Conservation (phyloP, 2,113 vertebrate species). For the Alosa alosa region DNA sequence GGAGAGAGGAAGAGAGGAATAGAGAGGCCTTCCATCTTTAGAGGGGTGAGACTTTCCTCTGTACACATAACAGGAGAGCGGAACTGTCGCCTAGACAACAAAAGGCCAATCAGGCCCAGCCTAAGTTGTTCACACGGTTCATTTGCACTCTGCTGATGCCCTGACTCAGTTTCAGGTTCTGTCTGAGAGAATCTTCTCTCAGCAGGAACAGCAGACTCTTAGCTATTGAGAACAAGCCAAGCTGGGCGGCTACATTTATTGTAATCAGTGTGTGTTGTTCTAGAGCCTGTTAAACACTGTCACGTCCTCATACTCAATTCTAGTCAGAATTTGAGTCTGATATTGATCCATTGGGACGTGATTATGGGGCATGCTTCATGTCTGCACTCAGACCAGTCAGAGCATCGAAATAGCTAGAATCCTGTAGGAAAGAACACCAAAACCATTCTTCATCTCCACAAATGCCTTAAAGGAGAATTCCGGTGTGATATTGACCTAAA, state of each 20-base stretch:
- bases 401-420: too few relatives aligned
- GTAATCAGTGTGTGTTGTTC: constrained; percentile 16
- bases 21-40: neutral
- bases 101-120: neutral
- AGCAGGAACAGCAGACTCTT: neutral
- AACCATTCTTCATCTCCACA: too few relatives aligned
- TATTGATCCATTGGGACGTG: too few relatives aligned
- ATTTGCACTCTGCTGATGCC: neutral
- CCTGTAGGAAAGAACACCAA: too few relatives aligned
- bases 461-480: too few relatives aligned
- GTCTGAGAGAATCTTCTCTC: neutral
- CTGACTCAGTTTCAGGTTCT: neutral
- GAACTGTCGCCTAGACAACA: neutral
- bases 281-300: too few relatives aligned
- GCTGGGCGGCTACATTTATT: neutral
- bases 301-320: too few relatives aligned
- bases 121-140: neutral
- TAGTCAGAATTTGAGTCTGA: too few relatives aligned
- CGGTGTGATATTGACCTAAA: too few relatives aligned
- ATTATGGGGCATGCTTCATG: too few relatives aligned
- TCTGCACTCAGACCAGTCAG: too few relatives aligned
- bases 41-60: neutral
- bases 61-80: neutral
- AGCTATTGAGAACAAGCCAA: neutral
- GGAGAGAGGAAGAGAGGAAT: neutral